Base-by-base conservation (phyloP, 53 echinoderm and acorn worm species). In the Arbacia lixula region DNA sequence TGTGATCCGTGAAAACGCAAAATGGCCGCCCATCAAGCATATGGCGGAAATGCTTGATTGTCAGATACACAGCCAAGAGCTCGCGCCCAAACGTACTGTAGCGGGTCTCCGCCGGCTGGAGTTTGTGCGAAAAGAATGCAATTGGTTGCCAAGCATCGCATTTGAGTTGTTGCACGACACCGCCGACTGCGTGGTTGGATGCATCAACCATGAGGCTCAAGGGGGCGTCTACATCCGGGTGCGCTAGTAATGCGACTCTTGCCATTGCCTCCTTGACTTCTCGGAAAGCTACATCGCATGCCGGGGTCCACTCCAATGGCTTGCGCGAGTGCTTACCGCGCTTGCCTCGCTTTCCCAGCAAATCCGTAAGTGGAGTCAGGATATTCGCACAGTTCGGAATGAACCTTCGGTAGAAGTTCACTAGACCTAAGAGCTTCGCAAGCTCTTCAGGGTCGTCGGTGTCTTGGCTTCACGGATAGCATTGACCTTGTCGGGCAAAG, bases 1-100 rank as follows among this genome's bases (percentile, higher is more conserved):
- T 86, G 38, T 90, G 90, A 63, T 90, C 91, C 4, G 91, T 90
- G 28, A 53, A 87, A 3, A 87, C 84, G 34, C 51, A 84, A 38
- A 87, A 91, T 21, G 75, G 58, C 2, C 88, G 66, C 16, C 88
- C 89, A 16, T 92, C 89, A 1, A 92, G 32, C 65, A 67, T 36
- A 46, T 89, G 32, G 0, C 78, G 66, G 38, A 89, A 92, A 67
- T 92, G 84, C 8, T 51, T 69, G 16, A 83, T 83, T 14, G 84
- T 20, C 11, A 86, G 63, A 53, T 86, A 82, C 0, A 89, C 40
- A 5, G 86, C 92, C 37, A 92, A 37, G 6, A 89, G 51, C 39
- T 86, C 86, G 4, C 86, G 42, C 0, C 86, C 82, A 34, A 89
- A 92, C 0, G 86, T 49, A 35, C 86, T 92, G 36, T 92, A 89